Base-by-base conservation (phyloP, 2,888 invertebrate genomes). In the Drosophila kanekoi region DNA sequence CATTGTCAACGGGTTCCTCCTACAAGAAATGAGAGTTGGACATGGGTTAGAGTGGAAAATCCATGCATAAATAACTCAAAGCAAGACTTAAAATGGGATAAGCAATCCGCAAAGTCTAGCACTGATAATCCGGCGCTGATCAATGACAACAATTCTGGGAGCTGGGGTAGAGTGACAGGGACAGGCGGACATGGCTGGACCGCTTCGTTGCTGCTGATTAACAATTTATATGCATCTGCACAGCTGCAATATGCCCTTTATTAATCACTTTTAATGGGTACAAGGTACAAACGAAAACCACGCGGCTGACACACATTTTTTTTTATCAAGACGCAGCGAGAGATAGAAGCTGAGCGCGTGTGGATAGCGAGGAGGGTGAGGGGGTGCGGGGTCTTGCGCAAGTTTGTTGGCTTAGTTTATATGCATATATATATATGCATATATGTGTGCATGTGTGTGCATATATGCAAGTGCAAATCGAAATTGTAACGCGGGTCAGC, bases 301-400 rank as follows among this genome's bases (percentile, higher is more conserved):
- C 80, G 89, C 72, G 83, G 77, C 56, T 77, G 80, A 66, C 79
- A 82, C 60, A 80, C 56, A 41, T 41, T 38, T 52, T 20, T 56
- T 23, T 63, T 65, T 75, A 47, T 49, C 41, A 47, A 23, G 5
- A 4, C 45, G 11, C 37, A 59, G 47, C 20, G 32, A 49, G 35
- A 18, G 18, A 16, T 33, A 28, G 47, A 40, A 54, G 16, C 53
- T 33, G 41, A 61, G 32, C 8, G 35, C 14, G 49, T 10, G 23
- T 13, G 8, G 28, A 28, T 28, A 28, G 28, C 28, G 8, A 11
- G 11, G 38, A 5, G 53, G n/a, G 6, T 28, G 13, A 38, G 13
- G 48, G 43, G 60, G 52, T 41, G 41, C 54, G 49, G 65, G 65
- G 52, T 28, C 65, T 68, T 81, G 79, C 73, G 51, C 69, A 73